Conservation (phyloP, 2,113 vertebrate species). For the Nansenia antarctica region DNA sequence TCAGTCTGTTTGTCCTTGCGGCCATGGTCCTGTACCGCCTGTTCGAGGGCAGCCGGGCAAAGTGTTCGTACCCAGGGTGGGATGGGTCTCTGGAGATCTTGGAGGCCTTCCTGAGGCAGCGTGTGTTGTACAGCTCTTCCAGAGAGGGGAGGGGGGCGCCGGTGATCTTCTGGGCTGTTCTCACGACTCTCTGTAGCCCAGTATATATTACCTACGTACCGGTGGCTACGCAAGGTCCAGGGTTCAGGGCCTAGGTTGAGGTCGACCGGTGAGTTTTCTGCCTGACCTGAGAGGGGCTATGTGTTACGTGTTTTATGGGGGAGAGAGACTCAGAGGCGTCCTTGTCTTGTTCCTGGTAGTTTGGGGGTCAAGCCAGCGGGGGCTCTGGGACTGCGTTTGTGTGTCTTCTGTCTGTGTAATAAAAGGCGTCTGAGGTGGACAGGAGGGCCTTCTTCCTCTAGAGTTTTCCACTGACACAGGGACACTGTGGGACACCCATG, state of each 20-base stretch:
- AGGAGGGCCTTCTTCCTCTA: neutral
- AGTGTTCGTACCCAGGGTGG: no score
- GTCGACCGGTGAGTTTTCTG: constrained; percentile 8
- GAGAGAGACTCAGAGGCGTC: constrained; percentile 7
- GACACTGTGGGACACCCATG: neutral
- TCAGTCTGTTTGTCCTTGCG: no score
- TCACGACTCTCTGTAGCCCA: no score
- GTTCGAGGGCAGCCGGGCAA: no score
- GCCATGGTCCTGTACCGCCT: no score
- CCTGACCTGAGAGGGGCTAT: constrained; percentile 20
- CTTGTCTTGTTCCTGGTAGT: constrained; percentile 29
- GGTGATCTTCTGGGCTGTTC: no score
- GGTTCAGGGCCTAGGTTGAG: neutral
- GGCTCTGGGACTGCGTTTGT: neutral
- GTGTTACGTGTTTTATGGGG: constrained; percentile 11
- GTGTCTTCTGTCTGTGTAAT: constrained; percentile 19
- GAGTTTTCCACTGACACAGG: neutral
- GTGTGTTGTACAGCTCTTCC: no score
- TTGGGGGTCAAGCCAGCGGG: constrained; percentile 15
- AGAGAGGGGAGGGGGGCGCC: no score
- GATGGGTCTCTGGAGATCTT: no score
- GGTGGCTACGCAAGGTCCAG: neutral
- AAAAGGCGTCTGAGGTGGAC: constrained; percentile 7
- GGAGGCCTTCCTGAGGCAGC: no score
- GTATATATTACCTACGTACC: no score